Evolutionary conservation across 2,888 invertebrate genomes (phyloP), one percentile per base, ranked within the genome.

Genomic region (Ectemnius continuus): DNA sequence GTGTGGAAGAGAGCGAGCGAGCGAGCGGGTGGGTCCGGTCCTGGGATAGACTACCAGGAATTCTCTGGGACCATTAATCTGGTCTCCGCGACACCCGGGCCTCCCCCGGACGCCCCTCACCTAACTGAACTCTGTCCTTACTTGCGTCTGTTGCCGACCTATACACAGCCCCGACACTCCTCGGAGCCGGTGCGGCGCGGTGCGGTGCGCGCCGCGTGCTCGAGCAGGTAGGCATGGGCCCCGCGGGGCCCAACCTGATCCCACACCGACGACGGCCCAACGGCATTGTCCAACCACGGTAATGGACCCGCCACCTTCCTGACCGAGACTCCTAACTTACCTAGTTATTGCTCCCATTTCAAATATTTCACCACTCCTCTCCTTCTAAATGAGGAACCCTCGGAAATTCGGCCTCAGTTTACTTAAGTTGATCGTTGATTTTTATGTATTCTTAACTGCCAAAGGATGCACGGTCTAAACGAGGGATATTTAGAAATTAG

Each of bases 41-140:
- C 61, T 64, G 67, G 75, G 79, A 82, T 75, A 86, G 87, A 85
- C 87, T 88, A 89, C 88, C 86, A 86, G 84, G 89, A 89, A 89
- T 88, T 88, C 86, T 69, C 81, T 70, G 84, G 84, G 86, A 89
- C 89, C 89, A 90, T 90, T 89, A 89, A 90, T 90, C 89, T 90
- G 88, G 82, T 81, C 88, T 78, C 81, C 84, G 88, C 87, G 89
- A 89, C 89, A 89, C 88, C 85, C 85, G 73, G 66, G 76, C 70
- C 68, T 69, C 76, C 59, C 75, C 75, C 79, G 70, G 79, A 14
- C 1, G 6, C 67, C 79, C 58, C 65, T 57, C 66, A 60, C 28
- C 62, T 58, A 67, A 28, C 47, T 20, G n/a, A 16, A 36, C 23
- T 73, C 60, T 56, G 45, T 63, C 69, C 76, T 60, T 8, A 1